Percentiles rank a stretch among this genome's conserved stretches.
Evolutionary conservation across 2,113 vertebrate species (phyloP).

Genomic region (Nycticorax nycticorax): DNA sequence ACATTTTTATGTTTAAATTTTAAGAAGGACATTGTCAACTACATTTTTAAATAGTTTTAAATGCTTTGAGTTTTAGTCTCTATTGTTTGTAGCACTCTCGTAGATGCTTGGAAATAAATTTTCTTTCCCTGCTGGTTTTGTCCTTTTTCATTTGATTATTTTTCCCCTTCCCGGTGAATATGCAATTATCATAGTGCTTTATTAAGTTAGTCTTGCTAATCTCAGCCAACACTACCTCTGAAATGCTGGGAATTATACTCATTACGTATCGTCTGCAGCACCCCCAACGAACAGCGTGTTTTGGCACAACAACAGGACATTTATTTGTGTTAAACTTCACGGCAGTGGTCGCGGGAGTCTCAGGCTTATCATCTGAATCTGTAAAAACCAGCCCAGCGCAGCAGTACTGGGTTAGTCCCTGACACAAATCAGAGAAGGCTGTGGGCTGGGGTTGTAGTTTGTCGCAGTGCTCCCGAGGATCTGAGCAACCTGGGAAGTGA

Average conservation of each 20-base stretch:
- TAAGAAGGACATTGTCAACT: conserved; percentile 57
- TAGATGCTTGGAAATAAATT: conserved; percentile 80
- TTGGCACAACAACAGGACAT: not conserved
- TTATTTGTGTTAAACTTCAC: not conserved
- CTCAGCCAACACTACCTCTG: not conserved
- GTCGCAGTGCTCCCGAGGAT: not conserved
- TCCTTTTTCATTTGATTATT: conserved; percentile 72
- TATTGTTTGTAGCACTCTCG: conserved; percentile 74
- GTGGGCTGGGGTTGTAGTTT: not conserved
- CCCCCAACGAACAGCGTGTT: accelerated
- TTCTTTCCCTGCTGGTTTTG: conserved; percentile 74
- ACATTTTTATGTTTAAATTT: conserved; percentile 70
- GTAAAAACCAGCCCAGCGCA: not conserved
- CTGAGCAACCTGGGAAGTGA: not conserved
- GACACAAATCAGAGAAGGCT: accelerated
- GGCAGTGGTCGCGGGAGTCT: accelerated
- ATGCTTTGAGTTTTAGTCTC: conserved; percentile 70
- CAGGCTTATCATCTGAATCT: not conserved
- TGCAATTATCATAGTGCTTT: not conserved
- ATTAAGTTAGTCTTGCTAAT: not conserved
- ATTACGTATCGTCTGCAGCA: not conserved
- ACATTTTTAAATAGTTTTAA: conserved; percentile 71
- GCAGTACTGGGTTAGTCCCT: accelerated
- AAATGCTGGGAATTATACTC: not conserved
- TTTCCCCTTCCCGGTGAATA: not conserved